Conservation (phyloP, 37 sponge, comb jelly and placozoan species). For the Chondrosia reniformis region DNA sequence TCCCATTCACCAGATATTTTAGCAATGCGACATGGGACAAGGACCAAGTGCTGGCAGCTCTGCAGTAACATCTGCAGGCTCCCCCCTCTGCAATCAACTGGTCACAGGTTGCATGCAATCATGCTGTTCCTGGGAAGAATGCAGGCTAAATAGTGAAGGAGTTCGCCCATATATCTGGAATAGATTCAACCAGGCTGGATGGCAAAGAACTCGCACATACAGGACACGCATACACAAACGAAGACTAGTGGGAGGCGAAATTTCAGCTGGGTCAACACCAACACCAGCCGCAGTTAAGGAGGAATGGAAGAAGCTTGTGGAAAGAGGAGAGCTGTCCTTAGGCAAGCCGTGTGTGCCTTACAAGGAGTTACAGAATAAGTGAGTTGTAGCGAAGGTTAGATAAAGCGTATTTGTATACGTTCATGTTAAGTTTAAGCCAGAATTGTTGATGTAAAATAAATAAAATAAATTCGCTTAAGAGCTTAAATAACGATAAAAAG, state of each 20-base stretch:
- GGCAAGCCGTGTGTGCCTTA: constrained; percentile 24
- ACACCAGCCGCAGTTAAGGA: constrained; percentile 25
- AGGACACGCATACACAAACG: constrained; percentile 7
- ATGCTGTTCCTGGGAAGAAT: constrained; percentile 27
- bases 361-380: too few species aligned
- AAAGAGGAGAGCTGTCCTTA: constrained; percentile 8
- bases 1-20: constrained; percentile 25
- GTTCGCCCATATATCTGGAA: constrained; percentile 2
- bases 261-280: constrained; percentile 13
- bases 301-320: constrained; percentile 4
- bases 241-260: neutral
- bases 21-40: constrained; percentile 26
- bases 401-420: too few species aligned
- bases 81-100: constrained; percentile 23
- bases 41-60: constrained; percentile 6
- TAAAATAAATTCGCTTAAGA: too few species aligned
- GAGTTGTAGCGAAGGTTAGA: too few species aligned
- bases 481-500: too few species aligned
- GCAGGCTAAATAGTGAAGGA: constrained; percentile 18
- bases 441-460: too few species aligned
- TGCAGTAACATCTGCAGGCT: neutral
- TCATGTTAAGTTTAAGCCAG: too few species aligned
- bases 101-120: constrained; percentile 22
- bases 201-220: neutral
- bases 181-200: constrained; percentile 3